Conservation (phyloP, 2,113 vertebrate genomes). For the Dicerorhinus sumatrensis region DNA sequence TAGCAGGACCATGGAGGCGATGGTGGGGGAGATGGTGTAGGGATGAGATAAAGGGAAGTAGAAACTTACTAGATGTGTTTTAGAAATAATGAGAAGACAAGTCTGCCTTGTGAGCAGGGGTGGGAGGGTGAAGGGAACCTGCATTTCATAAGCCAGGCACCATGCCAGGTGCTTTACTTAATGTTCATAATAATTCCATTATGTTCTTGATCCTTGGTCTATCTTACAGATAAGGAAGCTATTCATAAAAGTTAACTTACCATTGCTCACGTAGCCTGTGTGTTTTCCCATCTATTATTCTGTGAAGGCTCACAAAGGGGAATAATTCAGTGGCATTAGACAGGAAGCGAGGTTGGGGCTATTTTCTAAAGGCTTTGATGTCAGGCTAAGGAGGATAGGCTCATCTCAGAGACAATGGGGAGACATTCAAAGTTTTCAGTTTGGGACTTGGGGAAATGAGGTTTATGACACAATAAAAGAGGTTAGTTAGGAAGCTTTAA, state of each 20-base stretch:
- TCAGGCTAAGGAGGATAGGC: not conserved
- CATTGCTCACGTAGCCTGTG: not conserved
- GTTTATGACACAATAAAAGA: not conserved
- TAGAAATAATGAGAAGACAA: not conserved
- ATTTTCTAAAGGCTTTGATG: not conserved
- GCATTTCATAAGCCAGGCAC: not conserved
- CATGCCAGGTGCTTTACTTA: not conserved
- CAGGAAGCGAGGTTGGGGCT: not conserved
- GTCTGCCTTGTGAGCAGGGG: not conserved
- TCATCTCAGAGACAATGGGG: not conserved
- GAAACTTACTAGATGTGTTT: not conserved
- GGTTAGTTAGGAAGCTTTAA: not conserved
- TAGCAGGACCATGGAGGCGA: not conserved
- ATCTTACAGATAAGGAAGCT: conserved; percentile 17
- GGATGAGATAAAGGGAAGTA: not conserved
- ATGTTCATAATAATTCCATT: not conserved
- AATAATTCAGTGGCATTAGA: not conserved
- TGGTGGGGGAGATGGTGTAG: not conserved
- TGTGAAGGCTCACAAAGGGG: not conserved
- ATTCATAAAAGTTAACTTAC: not conserved
- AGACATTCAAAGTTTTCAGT: not conserved
- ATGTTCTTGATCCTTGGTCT: not conserved
- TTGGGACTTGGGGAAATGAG: not conserved
- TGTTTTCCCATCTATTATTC: not conserved
- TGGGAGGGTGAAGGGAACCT: not conserved